These are phyloP conservation scores for Thamnophis sirtalis DNA, from an alignment of 2,113 vertebrate species.

Conservation along the genomic window DNA sequence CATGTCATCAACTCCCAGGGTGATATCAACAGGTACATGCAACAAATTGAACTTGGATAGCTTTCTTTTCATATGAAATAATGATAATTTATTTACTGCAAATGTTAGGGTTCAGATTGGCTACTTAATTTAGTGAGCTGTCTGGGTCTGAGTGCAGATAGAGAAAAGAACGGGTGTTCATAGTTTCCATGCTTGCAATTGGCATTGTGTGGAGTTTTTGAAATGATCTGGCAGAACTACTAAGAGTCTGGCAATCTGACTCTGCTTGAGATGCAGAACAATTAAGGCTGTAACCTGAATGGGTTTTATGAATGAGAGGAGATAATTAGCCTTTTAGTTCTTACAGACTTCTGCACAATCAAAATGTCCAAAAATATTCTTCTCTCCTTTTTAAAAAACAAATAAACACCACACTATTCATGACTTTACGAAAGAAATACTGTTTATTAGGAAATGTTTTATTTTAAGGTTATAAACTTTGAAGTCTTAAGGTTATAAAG, in stretches of 20 bases:
- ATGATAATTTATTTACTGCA: not conserved
- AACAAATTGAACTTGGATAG: not conserved
- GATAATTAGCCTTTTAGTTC: not conserved
- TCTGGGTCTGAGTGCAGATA: not conserved
- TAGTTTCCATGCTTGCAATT: not conserved
- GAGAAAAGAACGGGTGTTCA: not conserved
- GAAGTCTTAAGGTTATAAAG: not conserved
- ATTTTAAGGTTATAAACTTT: not conserved
- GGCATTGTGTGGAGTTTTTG: not conserved
- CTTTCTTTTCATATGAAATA: not conserved
- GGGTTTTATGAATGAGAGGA: slow-evolving; percentile 19
- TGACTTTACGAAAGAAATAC: not conserved
- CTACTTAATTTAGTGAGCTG: not conserved
- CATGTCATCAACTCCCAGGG: not conserved
- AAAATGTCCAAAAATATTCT: not conserved
- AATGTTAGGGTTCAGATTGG: not conserved
- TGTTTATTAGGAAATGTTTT: not conserved
- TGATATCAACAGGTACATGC: not conserved
- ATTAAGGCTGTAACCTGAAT: not conserved
- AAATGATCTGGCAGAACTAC: not conserved
- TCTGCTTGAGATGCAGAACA: not conserved
- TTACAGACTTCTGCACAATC: not conserved
- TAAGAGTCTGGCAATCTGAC: not conserved
- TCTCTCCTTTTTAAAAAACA: not conserved
- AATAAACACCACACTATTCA: not conserved